These are phyloP conservation scores for Riparia riparia DNA, from an alignment of 2,113 vertebrate genomes.

Conservation along the genomic window DNA sequence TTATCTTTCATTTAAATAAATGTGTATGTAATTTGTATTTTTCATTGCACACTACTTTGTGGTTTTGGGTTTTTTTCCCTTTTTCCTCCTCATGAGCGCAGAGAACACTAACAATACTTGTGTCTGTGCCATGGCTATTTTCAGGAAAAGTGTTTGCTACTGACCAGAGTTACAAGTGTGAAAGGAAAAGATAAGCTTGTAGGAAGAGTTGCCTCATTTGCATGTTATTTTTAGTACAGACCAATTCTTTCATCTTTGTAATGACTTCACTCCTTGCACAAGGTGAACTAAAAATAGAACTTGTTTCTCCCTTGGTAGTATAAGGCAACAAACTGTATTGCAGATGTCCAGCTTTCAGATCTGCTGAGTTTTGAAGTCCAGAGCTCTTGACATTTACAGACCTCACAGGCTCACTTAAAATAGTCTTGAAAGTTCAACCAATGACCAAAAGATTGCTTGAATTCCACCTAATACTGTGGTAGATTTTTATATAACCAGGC, in stretches of 20 bases:
- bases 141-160: background rate
- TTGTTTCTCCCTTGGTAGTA: constrained; percentile 51
- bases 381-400: constrained; percentile 44
- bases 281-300: constrained; percentile 65
- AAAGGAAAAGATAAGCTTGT: constrained; percentile 52
- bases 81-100: background rate
- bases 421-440: constrained; percentile 7
- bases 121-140: background rate
- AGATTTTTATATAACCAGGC: background rate
- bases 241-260: constrained; percentile 62
- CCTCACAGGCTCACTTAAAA: constrained; percentile 19
- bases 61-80: rapidly evolving
- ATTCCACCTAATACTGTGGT: background rate
- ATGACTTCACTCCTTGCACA: constrained; percentile 49
- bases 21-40: background rate
- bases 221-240: constrained; percentile 64
- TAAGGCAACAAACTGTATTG: constrained; percentile 17
- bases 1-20: background rate
- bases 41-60: background rate
- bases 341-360: constrained; percentile 58
- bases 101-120: background rate
- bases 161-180: background rate
- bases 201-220: constrained; percentile 43
- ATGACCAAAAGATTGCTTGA: background rate
- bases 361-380: background rate